Conservation (phyloP, 2,113 vertebrate species). For the Furnarius figulus region DNA sequence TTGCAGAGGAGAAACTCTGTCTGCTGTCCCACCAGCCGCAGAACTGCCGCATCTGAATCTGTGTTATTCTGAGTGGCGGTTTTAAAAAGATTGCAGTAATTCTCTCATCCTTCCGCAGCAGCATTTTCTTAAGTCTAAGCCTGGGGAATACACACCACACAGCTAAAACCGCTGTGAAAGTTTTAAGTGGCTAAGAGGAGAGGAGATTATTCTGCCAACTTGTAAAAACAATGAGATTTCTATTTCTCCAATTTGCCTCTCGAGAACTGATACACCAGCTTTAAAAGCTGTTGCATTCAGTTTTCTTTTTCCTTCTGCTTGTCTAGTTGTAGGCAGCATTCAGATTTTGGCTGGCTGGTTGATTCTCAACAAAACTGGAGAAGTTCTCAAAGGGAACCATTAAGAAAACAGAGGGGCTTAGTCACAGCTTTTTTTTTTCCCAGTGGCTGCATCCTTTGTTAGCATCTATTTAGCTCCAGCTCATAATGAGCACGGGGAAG, state of each 20-base stretch:
- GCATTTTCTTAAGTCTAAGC: not conserved
- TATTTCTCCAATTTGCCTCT: not conserved
- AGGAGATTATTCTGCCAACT: not conserved
- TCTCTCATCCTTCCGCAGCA: not conserved
- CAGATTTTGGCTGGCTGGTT: not conserved
- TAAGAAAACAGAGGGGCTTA: slow-evolving; percentile 23
- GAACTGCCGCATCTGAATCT: not conserved
- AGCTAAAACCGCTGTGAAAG: not conserved
- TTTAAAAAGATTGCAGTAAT: slow-evolving; percentile 10
- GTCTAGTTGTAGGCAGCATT: not conserved
- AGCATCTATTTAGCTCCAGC: slow-evolving; percentile 8
- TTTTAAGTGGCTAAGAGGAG: not conserved
- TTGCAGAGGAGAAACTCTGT: not conserved
- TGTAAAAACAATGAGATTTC: not conserved
- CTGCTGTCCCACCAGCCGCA: not conserved
- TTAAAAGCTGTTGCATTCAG: not conserved
- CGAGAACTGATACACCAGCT: not conserved
- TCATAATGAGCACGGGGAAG: not conserved
- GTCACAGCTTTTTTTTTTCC: not conserved
- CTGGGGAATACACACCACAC: not conserved
- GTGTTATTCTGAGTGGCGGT: not conserved
- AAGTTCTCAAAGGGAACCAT: slow-evolving; percentile 23
- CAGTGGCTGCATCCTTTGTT: not conserved
- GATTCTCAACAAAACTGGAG: not conserved
- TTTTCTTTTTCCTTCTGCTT: not conserved